Conservation (phyloP, 35 echinoderm and acorn worm species). For the Lytechinus variegatus region DNA sequence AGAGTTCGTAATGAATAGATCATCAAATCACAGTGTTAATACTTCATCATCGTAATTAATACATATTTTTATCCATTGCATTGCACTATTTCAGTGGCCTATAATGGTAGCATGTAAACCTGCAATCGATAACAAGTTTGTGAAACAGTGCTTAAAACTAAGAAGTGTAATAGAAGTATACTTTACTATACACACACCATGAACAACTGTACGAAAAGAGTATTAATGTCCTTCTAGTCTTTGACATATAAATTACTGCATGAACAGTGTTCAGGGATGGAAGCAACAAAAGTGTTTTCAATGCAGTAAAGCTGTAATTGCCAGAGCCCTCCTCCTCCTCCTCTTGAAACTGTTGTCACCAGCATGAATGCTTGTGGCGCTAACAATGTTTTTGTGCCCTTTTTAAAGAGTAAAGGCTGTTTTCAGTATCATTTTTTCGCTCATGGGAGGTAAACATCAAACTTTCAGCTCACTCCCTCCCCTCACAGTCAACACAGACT, state of each 20-base stretch:
- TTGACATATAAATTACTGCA: background rate
- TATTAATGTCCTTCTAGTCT: background rate
- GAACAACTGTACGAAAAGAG: background rate
- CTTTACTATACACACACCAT: too few species aligned
- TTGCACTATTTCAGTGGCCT: too few species aligned
- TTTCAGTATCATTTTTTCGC: background rate
- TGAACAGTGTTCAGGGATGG: background rate
- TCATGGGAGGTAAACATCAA: background rate
- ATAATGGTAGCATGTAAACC: too few species aligned
- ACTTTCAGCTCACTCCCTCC: background rate
- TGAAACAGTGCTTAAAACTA: too few species aligned
- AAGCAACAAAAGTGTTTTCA: background rate
- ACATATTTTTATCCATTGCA: too few species aligned
- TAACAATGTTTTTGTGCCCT: slow-evolving; percentile 1
- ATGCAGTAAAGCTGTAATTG: background rate
- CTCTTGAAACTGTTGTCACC: background rate
- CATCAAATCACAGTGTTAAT: too few species aligned
- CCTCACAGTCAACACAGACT: background rate
- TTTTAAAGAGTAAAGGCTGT: background rate
- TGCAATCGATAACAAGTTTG: too few species aligned
- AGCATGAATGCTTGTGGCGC: background rate
- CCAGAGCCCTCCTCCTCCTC: background rate
- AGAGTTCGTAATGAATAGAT: too few species aligned
- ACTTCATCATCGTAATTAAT: too few species aligned
- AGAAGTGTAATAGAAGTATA: too few species aligned